phyloP scores from a whole-genome alignment of 2,888 invertebrate genomes.

The Drosophila subquinaria region DNA sequence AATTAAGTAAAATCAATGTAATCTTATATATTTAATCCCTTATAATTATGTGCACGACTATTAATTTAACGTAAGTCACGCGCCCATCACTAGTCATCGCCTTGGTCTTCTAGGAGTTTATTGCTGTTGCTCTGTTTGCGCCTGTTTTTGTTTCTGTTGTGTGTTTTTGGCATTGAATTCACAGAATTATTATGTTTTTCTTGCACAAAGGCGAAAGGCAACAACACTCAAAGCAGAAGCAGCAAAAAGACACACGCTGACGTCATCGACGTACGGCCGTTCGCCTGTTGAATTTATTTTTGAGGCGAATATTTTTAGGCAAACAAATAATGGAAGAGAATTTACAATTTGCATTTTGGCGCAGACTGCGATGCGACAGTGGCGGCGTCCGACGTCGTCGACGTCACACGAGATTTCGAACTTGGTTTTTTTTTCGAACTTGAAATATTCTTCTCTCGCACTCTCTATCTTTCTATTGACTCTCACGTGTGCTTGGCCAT shows the following conservation, averaged over 20 bases:
- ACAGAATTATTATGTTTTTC: slow-evolving; percentile 44
- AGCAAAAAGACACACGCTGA: slow-evolving; percentile 35
- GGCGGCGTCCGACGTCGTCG: slow-evolving; percentile 8
- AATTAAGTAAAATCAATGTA: neutral
- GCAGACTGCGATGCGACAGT: slow-evolving; percentile 42
- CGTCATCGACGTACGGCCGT: slow-evolving; percentile 40
- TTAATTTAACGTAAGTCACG: slow-evolving; percentile 14
- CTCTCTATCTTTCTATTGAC: slow-evolving; percentile 6
- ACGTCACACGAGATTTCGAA: slow-evolving; percentile 42
- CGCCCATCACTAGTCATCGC: slow-evolving; percentile 31
- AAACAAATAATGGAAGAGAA: slow-evolving; percentile 46
- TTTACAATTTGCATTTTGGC: slow-evolving; percentile 50
- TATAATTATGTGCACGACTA: neutral
- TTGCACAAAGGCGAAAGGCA: slow-evolving; percentile 45
- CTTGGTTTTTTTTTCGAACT: slow-evolving; percentile 34
- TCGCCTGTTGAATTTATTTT: slow-evolving; percentile 54
- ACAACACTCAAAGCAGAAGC: slow-evolving; percentile 21
- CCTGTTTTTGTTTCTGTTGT: slow-evolving; percentile 22
- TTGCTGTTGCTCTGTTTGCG: slow-evolving; percentile 15
- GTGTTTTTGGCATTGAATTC: slow-evolving; percentile 66
- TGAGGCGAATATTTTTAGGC: slow-evolving; percentile 42
- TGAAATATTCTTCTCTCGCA: slow-evolving; percentile 11
- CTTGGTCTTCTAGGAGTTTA: slow-evolving; percentile 25
- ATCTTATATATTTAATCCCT: neutral
- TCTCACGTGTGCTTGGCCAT: slow-evolving; percentile 40